Evolutionary conservation across 2,888 invertebrate genomes (phyloP).

Genomic region (Drepana falcataria): DNA sequence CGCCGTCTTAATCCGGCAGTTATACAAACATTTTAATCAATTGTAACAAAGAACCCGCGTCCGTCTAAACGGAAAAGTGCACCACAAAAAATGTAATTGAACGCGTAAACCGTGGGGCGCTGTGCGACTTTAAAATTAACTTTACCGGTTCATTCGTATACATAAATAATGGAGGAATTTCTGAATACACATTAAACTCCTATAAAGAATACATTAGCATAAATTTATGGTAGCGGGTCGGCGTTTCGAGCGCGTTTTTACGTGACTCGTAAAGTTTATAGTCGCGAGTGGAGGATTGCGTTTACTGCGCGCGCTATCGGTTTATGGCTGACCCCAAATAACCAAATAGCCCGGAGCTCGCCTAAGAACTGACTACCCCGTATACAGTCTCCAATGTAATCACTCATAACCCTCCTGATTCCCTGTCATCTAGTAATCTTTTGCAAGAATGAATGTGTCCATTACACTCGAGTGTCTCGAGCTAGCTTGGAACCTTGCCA

Average conservation of each 20-base stretch:
- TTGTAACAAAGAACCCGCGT: slow-evolving; percentile 24
- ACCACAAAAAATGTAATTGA: slow-evolving; percentile 55
- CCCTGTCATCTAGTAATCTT: too few species aligned
- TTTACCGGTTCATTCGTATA: slow-evolving; percentile 77
- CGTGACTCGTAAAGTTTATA: slow-evolving; percentile 79
- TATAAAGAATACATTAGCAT: slow-evolving; percentile 80
- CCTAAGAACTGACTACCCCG: slow-evolving; percentile 43
- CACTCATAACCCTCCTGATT: too few species aligned
- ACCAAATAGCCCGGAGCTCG: slow-evolving; percentile 70
- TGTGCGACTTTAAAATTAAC: slow-evolving; percentile 76
- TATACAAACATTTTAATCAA: slow-evolving; percentile 24
- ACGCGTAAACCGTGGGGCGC: slow-evolving; percentile 63
- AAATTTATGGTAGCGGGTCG: slow-evolving; percentile 77
- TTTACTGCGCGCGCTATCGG: slow-evolving; percentile 76
- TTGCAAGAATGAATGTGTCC: too few species aligned
- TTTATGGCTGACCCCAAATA: slow-evolving; percentile 77
- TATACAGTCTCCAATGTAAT: background rate
- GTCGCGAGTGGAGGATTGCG: slow-evolving; percentile 78
- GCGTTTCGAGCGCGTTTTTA: slow-evolving; percentile 77
- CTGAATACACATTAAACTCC: slow-evolving; percentile 79
- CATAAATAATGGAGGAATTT: slow-evolving; percentile 78
- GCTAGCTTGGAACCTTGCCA: slow-evolving; percentile 49
- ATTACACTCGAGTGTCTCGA: too few species aligned
- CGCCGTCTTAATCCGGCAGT: slow-evolving; percentile 32
- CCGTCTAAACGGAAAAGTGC: slow-evolving; percentile 43